Evolutionary conservation across 1,140 invertebrate species (phyloP), one percentile per base, ranked within the genome.

Genomic region (Battus philenor): DNA sequence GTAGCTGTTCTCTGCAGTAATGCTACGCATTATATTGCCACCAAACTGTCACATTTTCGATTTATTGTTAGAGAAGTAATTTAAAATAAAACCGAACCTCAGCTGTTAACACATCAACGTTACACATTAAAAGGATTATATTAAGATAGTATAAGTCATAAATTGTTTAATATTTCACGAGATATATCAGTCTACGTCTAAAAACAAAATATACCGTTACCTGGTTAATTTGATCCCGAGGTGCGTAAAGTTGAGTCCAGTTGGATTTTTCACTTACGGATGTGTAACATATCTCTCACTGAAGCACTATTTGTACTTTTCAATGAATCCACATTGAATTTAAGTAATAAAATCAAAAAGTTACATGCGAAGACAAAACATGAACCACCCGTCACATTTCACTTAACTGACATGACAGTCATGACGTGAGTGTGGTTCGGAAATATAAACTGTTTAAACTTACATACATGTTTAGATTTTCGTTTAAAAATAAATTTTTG

Each of bases 151-250:
- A 39, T 30, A 47, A 34, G 47, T 24, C 34, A 52, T 44, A 34
- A 48, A 52, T 33, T 49, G 38, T 17, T 43, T 44, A 26, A 24
- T n/a, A 31, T 55, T 57, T 52, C 22, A 41, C 24, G n/a, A 30
- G 10, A 45, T 50, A 48, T 62, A 48, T 41, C 47, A 54, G 55
- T 62, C 63, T 51, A 80, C 79, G 76, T 80, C 60, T 70, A 78
- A 71, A 77, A 74, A 71, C 63, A 71, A 74, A 72, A 59, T 60
- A 61, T 82, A 77, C 79, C 79, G 79, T 83, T 83, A 83, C 79
- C 77, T 79, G 71, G 59, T 59, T 59, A 62, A 67, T 68, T 39
- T 54, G 61, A 47, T 50, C 61, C 59, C 50, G 59, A 34, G 53
- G 50, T 54, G 52, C 50, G 39, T 41, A 44, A 50, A 43, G 50